Evolutionary conservation across 2,797 vertebrate species (phyloP), one percentile per base, ranked within the genome.

Genomic region (Poeciliopsis paucimaculata): DNA sequence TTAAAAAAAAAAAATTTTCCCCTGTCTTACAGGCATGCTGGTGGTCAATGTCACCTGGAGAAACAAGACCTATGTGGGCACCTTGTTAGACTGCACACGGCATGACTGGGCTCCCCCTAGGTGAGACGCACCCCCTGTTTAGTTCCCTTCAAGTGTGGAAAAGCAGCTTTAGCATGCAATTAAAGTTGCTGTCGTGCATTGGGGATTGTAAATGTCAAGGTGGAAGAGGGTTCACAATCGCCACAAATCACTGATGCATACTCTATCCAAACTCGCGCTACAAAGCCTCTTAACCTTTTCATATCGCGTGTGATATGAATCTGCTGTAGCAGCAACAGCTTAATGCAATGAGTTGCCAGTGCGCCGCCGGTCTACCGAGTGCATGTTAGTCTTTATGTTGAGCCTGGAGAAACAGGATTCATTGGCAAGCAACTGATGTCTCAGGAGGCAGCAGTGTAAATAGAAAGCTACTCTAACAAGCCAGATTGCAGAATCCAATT

Each of bases 31-130:
- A 99, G 98, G 98, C 64, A 99, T 99, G 98, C 94, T 99, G 94
- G 98, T 99, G 89, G 98, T 99, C 51, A 99, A 99, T 4, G 98
- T 99, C 68, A 99, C 98, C 2, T 99, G 98, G 98, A 97, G 98
- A 91, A 99, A 99, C 94, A 99, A 99, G 95, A 99, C 98, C 0
- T 99, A 99, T 0, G 98, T 99, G 81, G 98, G 98, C 64, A 99
- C 98, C 0, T 95, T 99, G 86, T 94, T 99, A 73, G 98, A 99
- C 94, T 99, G 98, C 85, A 99, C 98, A 0, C 96, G 98, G 73
- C 98, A 99, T 3, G 98, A 99, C 91, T 99, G 98, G 98, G 98
- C 98, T 1, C 98, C 98, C 71, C 98, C 98, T 68, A 96, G 98
- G 98, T 99, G 95, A 97, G 88, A 34, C 72, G 88, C 4, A 62